Base-by-base conservation (phyloP, 2,113 vertebrate species). In the Scolopax mira region DNA sequence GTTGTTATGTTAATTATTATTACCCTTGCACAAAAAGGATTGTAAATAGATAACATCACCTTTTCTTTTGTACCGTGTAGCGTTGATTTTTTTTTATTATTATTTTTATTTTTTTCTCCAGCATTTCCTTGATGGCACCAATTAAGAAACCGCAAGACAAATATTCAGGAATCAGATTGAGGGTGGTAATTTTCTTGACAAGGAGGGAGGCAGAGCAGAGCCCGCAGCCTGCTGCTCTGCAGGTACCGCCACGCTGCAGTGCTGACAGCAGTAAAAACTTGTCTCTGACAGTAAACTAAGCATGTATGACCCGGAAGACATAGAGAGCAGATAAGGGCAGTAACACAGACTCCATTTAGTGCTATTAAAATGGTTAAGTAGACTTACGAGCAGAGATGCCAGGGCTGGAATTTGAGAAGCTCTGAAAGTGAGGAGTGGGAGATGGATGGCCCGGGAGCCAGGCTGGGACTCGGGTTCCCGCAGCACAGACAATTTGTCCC, bases 261-360 rank as follows among this genome's bases (percentile, higher is more conserved):
- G 94, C 96, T 97, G 95, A 96, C 96, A 95, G 96, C 96, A 96
- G 94, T 94, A 88, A 94, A 96, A 96, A 96, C 96, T 96, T 95
- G 94, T 92, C 92, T 97, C 94, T 96, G 94, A 95, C 96, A 97
- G 92, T 93, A 95, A 96, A 97, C 95, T 94, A 94, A 96, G 96
- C 96, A 94, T 96, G 94, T 91, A 66, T 96, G 96, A 97, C 96
- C 96, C 91, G 84, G 96, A 96, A 96, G 96, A 88, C 94, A 91
- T 83, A 51, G 84, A 70, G 93, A 96, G 95, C 95, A 95, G 96
- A 96, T 94, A 96, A 96, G 94, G 92, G 94, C 95, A 96, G 91
- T 24, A 94, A 69, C 80, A 92, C 66, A 91, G 96, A 71, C 92
- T 95, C 95, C 95, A 96, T 96, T 96, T 97, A 97, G 95, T 87